These are phyloP conservation scores for Coendou prehensilis DNA, from an alignment of 2,797 vertebrate species.

Conservation along the genomic window DNA sequence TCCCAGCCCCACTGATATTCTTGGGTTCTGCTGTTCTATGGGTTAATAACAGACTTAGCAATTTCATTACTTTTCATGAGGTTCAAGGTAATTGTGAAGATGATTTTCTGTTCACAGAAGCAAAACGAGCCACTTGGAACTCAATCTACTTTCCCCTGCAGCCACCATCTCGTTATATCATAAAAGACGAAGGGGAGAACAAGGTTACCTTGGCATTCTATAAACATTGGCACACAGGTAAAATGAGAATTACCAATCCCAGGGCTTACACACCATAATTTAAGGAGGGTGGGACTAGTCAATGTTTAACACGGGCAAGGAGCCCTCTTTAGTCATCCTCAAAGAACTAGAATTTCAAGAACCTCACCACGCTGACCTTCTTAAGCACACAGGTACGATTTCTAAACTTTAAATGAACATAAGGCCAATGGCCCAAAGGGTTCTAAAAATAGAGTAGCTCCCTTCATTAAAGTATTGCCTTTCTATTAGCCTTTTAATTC, in stretches of 20 bases:
- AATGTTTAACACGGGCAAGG: constrained; percentile 80
- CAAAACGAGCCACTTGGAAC: not conserved
- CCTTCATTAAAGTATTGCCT: constrained; percentile 49
- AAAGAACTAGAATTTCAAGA: constrained; percentile 61
- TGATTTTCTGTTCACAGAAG: constrained; percentile 6
- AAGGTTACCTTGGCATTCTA: constrained; percentile 50
- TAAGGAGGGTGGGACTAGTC: constrained; percentile 68
- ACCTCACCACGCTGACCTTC: not conserved
- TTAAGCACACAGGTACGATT: not conserved
- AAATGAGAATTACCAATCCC: constrained; percentile 75
- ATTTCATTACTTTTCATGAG: not conserved
- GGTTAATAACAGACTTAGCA: not conserved
- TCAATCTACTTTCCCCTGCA: constrained; percentile 2
- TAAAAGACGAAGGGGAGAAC: constrained; percentile 61
- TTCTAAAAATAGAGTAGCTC: constrained; percentile 45
- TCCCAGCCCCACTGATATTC: not conserved
- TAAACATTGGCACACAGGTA: constrained; percentile 63
- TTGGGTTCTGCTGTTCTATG: not conserved
- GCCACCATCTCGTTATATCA: not conserved
- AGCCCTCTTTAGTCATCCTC: constrained; percentile 44
- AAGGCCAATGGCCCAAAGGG: not conserved
- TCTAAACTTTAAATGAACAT: constrained; percentile 55
- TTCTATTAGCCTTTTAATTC: constrained; percentile 47
- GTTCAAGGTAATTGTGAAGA: not conserved
- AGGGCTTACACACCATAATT: constrained; percentile 53